Evolutionary conservation across 2,888 invertebrate genomes (phyloP), one percentile per base, ranked within the genome.

Genomic region (Hirtodrosophila histrioides): DNA sequence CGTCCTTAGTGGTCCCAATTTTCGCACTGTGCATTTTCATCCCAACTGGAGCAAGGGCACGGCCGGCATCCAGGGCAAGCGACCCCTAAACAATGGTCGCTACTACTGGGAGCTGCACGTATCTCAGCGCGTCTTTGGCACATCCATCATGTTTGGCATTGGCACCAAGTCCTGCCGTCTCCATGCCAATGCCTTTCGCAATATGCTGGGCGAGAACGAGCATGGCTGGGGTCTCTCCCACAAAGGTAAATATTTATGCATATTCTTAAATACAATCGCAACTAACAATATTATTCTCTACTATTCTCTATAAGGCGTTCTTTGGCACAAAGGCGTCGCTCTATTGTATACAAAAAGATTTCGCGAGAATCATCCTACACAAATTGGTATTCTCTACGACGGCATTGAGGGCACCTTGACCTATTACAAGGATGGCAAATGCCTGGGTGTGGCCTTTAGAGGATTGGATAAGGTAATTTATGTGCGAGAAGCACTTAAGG

Each of bases 1-100:
- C n/a, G 92, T 93, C 11, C 91, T 95, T 10, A 93, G 93, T 66
- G 94, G 94, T 3, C 90, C 91, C 35, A 91, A 92, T 51, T 91
- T 91, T 64, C 92, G 93, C 40, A 94, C 93, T n/a, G 95, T 94
- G 1, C 93, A 94, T 84, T 95, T 95, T 86, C 95, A 95, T 90
- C 95, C 95, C 6, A 94, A 95, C 87, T 95, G 95, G 95, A 95
- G 95, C 86, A 94, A 94, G 82, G 95, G 95, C 7, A 95, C 95
- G 0, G 95, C 95, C 0, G 95, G 94, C 0, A 94, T 95, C 0
- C 92, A 95, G 46, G 95, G 95, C 5, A 94, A 93, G 12, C 91
- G 93, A 23, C 91, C 94, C 6, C 91, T 95, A n/a, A 95, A 95
- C 89, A 93, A 94, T 79, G 94, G 93, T 1, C 89, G 92, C 36